These are phyloP conservation scores for Phalloptychus januarius DNA, from an alignment of 2,797 vertebrate genomes.

Conservation along the genomic window DNA sequence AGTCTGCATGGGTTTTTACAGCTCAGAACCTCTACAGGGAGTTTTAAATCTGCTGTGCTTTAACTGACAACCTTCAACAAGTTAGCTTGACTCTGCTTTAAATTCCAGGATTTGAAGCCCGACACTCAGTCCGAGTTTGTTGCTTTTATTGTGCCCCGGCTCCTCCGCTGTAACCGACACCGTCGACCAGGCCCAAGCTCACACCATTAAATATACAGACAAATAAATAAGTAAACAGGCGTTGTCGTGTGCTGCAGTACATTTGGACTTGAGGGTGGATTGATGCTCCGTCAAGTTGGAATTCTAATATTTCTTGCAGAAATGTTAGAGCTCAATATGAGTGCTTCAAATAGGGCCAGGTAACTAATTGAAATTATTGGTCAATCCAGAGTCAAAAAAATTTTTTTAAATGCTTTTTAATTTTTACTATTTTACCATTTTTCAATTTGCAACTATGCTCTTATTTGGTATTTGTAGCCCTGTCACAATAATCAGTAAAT, in stretches of 20 bases:
- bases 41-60: not conserved
- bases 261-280: not conserved
- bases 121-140: not conserved
- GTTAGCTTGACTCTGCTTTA: not conserved
- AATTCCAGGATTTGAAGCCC: not conserved
- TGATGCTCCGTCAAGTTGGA: too few relatives aligned
- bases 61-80: not conserved
- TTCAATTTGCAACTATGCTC: not conserved
- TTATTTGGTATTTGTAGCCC: not conserved
- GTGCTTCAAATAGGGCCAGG: not conserved
- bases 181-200: not conserved
- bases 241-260: not conserved
- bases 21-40: not conserved
- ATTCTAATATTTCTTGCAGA: too few relatives aligned
- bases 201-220: constrained; percentile 1
- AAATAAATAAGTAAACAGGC: not conserved
- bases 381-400: not conserved
- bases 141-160: not conserved
- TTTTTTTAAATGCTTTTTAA: not conserved
- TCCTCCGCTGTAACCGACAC: not conserved
- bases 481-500: too few relatives aligned
- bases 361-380: not conserved
- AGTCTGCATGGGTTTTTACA: not conserved
- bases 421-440: not conserved
- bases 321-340: not conserved